phyloP scores from a whole-genome alignment of 2,797 vertebrate species.

The Platalea minor region DNA sequence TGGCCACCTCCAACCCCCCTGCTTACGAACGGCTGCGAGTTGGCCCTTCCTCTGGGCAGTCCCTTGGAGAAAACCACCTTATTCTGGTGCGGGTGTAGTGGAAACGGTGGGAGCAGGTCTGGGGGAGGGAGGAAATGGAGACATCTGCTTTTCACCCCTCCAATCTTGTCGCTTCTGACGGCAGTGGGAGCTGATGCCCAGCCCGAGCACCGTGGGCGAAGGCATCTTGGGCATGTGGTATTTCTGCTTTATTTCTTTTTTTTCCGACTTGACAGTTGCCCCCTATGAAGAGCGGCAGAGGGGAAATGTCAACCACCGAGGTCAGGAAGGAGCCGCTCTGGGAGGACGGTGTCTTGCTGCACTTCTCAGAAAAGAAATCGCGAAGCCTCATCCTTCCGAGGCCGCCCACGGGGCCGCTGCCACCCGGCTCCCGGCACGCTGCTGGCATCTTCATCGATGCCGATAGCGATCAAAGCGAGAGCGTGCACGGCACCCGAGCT shows the following conservation, averaged over 20 bases:
- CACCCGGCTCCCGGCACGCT: not conserved
- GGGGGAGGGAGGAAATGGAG: not conserved
- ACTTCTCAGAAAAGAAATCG: constrained; percentile 39
- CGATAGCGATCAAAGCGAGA: not conserved
- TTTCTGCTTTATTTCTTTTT: not conserved
- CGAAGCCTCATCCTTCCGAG: constrained; percentile 40
- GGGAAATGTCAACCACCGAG: not conserved
- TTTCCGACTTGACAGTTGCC: not conserved
- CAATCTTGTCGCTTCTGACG: rapidly evolving
- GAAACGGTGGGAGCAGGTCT: not conserved
- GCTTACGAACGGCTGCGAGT: not conserved
- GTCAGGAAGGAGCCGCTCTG: not conserved
- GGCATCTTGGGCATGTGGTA: not conserved
- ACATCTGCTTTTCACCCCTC: not conserved
- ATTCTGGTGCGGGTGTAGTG: not conserved
- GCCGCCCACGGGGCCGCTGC: not conserved
- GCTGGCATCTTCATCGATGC: not conserved
- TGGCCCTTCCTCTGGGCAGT: not conserved
- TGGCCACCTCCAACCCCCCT: not conserved
- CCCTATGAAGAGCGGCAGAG: not conserved
- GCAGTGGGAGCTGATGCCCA: not conserved
- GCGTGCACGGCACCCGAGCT: rapidly evolving
- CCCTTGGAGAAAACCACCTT: not conserved
- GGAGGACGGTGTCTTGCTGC: not conserved
- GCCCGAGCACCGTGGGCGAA: rapidly evolving